A percentile compares a stretch with the other conserved stretches of the same genome.
phyloP scores from a whole-genome alignment of 2,888 invertebrate genomes.

The Conops quadrifasciatus region DNA sequence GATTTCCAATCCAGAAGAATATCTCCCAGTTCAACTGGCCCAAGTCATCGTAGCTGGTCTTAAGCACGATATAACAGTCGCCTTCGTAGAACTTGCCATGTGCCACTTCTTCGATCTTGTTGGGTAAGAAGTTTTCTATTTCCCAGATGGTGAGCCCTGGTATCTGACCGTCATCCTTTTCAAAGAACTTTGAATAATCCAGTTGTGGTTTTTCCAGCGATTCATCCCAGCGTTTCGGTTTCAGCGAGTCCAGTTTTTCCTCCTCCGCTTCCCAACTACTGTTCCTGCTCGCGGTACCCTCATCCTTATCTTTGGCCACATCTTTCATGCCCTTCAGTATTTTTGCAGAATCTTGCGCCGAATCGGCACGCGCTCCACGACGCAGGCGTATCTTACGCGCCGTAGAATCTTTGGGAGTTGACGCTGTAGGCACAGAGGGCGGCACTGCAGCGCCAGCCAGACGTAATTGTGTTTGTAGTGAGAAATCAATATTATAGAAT shows the following conservation, averaged over 20 bases:
- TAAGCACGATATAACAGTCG: slow-evolving; percentile 96
- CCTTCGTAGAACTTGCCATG: slow-evolving; percentile 99
- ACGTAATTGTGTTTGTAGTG: slow-evolving; percentile 91
- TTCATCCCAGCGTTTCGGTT: slow-evolving; percentile 97
- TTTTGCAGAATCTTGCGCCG: slow-evolving; percentile 86
- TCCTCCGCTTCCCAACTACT: slow-evolving; percentile 65
- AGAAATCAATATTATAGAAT: slow-evolving; percentile 99
- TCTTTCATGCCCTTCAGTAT: slow-evolving; percentile 82
- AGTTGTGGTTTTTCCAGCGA: slow-evolving; percentile 92
- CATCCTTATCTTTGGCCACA: slow-evolving; percentile 76
- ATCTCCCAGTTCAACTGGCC: slow-evolving; percentile 93
- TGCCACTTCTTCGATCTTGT: slow-evolving; percentile 90
- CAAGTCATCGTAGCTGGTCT: slow-evolving; percentile 84
- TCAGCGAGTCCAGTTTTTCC: slow-evolving; percentile 69
- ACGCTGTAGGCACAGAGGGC: slow-evolving; percentile 73
- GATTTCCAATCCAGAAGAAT: slow-evolving; percentile 98
- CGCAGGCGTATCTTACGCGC: slow-evolving; percentile 91
- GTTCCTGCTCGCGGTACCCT: slow-evolving; percentile 67
- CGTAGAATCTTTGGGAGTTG: slow-evolving; percentile 86
- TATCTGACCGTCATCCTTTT: slow-evolving; percentile 91
- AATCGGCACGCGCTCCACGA: slow-evolving; percentile 81
- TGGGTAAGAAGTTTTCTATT: slow-evolving; percentile 98
- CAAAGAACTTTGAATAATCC: slow-evolving; percentile 97
- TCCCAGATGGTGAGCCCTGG: slow-evolving; percentile 97
- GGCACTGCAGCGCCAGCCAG: slow-evolving; percentile 90